Evolutionary conservation across 2,888 invertebrate genomes (phyloP), one percentile per base, ranked within the genome.

Genomic region (Aleiodes testaceus): DNA sequence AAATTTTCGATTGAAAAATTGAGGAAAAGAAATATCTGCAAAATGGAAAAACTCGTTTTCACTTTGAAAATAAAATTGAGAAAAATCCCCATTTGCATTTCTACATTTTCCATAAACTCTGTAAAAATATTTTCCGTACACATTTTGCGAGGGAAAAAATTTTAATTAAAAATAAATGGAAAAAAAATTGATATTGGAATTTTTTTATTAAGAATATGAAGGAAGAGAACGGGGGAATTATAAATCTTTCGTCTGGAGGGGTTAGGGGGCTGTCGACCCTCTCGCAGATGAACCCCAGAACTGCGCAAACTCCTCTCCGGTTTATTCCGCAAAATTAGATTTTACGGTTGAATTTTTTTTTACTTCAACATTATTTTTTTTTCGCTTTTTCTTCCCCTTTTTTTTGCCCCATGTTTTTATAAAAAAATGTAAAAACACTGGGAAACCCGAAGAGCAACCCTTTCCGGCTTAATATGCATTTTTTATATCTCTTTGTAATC

Each of bases 271-370:
- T 63, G 63, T 63, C 63, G 44, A 63, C 63, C 59, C 59, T 59
- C 36, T 59, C 59, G 36, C 59, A 59, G 59, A 59, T 59, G 59
- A 59, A 59, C 18, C 59, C 42, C 59, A 9, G 42, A 11, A 59
- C 59, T 59, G 59, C 59, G 59, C 59, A 59, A 59, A 59, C 59
- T 59, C 63, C 45, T 63, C 22, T 44, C 9, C 45, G 45, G 59
- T 59, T 63, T 63, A 63, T 63, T 63, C 47, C 63, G 45, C 63
- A 45, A 63, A 63, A 63, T 63, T 63, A 63, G 63, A 63, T 63
- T 63, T 63, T 45, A 63, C 63, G 45, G 63, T 45, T 36, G 42
- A 14, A 59, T 42, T 61, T 61, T 61, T 55, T 55, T 26, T 55
- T 7, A 26, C 26, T 26, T 26, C 26, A 26, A 26, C 26, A 26